Conservation (phyloP, 2,113 vertebrate species). For the Gavialis gangeticus region DNA sequence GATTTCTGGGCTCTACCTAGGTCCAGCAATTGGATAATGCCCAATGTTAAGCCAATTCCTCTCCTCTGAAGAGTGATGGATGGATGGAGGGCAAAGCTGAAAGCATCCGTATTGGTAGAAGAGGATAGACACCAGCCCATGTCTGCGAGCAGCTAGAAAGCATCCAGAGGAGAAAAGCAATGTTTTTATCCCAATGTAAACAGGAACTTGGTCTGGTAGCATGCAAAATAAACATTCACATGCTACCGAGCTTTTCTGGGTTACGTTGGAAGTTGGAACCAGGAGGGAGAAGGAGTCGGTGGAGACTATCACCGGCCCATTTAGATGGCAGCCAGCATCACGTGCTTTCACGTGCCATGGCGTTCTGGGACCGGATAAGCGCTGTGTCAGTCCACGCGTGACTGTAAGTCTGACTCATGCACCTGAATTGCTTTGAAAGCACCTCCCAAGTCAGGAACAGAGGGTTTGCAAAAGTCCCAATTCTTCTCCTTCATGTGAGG, state of each 20-base stretch:
- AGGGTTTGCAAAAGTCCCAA: neutral
- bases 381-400: too few relatives aligned
- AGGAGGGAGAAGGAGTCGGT: neutral
- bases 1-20: neutral
- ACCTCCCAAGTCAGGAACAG: neutral
- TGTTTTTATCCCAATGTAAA: neutral
- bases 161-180: neutral
- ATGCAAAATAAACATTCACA: slow-evolving; percentile 24
- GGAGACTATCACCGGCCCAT: rapidly evolving
- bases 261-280: neutral
- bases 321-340: neutral
- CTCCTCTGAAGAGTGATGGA: neutral
- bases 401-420: too few relatives aligned
- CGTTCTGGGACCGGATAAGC: neutral
- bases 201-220: neutral
- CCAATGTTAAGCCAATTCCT: neutral
- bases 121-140: neutral
- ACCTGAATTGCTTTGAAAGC: too few relatives aligned
- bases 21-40: neutral
- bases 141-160: neutral
- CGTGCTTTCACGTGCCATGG: neutral
- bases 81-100: neutral
- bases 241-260: neutral
- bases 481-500: neutral
- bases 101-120: neutral